These are phyloP conservation scores for Stenchaetothrips biformis DNA, from an alignment of 2,888 invertebrate genomes.

Conservation along the genomic window DNA sequence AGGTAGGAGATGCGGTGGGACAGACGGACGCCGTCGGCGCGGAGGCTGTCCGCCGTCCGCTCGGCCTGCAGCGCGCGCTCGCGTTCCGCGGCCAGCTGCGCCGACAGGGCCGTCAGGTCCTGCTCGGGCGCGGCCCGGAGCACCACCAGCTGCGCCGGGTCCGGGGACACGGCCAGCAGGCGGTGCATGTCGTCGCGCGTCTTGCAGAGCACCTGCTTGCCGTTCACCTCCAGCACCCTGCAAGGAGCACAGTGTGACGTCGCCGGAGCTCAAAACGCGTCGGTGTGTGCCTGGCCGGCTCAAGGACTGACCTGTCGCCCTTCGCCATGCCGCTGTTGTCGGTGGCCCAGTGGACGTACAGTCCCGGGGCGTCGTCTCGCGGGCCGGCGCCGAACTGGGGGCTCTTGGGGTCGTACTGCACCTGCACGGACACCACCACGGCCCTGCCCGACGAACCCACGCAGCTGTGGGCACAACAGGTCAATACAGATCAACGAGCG, in stretches of 20 bases:
- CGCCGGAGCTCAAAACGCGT: too few species aligned
- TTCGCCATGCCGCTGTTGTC: slow-evolving; percentile 69
- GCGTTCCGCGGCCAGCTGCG: slow-evolving; percentile 56
- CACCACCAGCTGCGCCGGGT: slow-evolving; percentile 61
- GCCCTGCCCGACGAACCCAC: slow-evolving; percentile 37
- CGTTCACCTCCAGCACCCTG: slow-evolving; percentile 77
- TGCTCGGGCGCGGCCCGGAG: slow-evolving; percentile 47
- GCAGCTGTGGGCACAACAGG: slow-evolving; percentile 36
- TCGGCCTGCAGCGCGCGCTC: slow-evolving; percentile 60
- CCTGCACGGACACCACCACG: slow-evolving; percentile 52
- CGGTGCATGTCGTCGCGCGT: slow-evolving; percentile 65
- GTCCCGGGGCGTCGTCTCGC: slow-evolving; percentile 59
- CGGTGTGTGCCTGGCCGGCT: too few species aligned
- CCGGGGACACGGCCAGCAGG: slow-evolving; percentile 56
- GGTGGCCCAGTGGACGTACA: slow-evolving; percentile 75
- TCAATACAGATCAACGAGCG: not conserved
- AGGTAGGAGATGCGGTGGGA: slow-evolving; percentile 85
- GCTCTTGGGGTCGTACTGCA: slow-evolving; percentile 64
- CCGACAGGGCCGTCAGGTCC: slow-evolving; percentile 46
- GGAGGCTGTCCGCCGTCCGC: slow-evolving; percentile 56
- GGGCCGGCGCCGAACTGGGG: slow-evolving; percentile 68
- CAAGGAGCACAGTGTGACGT: too few species aligned
- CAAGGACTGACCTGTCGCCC: slow-evolving; percentile 61
- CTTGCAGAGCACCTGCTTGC: slow-evolving; percentile 63
- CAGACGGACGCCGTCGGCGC: slow-evolving; percentile 74